Base-by-base conservation (phyloP, 2,888 invertebrate genomes). In the Arctia plantaginis region DNA sequence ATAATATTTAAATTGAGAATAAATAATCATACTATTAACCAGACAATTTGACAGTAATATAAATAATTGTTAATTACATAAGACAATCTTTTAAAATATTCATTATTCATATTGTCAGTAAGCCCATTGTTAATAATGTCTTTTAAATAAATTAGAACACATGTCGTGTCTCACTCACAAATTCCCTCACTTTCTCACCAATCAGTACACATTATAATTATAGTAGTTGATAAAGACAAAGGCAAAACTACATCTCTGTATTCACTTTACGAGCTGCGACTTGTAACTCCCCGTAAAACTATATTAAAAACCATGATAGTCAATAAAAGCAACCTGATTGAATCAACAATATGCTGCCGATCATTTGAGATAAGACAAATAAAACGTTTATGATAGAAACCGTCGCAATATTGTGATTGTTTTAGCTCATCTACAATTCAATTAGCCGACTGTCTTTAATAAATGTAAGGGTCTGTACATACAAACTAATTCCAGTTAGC, bases 301-400 rank as follows among this genome's bases (percentile, higher is more conserved):
- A 68, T 62, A 59, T 82, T 82, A 80, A 80, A 80, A 83, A 77
- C 69, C 75, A 72, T 72, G 75, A 72, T 71, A 75, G 80, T 80
- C 76, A 82, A 78, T 74, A 75, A 79, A 66, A 77, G 78, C 35
- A 35, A 35, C 35, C 35, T 83, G 78, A 85, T 84, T 84, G 71
- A 84, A 85, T 85, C 78, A 83, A 79, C 73, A 68, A 77, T 80
- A 80, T 82, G 77, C 82, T 85, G 84, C 74, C 80, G 83, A 89
- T 87, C 82, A 80, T 80, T 79, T 73, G 75, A 66, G 86, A 87
- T 87, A 87, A 83, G 71, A 83, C 85, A 85, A 84, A 87, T 88
- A 86, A 87, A 86, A 82, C 83, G 79, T 86, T 86, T 88, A 88
- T 86, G 87, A 88, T 86, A 81, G 80, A 86, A 82, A 83, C 80